Evolutionary conservation across 30 jellyfish, hydroid and myxozoan genomes (phyloP), one percentile per base, ranked within the genome.

Genomic region (Aurelia aurita): DNA sequence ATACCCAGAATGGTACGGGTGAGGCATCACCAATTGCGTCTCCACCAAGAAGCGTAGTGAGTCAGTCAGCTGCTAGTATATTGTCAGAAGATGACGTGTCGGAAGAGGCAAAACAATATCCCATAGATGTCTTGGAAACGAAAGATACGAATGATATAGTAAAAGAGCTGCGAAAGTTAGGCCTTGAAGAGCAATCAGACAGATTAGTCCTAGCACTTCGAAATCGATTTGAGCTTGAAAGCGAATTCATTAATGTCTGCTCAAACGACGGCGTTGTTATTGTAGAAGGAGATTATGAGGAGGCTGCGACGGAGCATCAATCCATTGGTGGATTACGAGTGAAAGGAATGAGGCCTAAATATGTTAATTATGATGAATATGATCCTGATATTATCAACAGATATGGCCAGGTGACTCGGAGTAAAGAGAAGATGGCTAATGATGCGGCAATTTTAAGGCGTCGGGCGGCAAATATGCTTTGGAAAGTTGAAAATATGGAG

Each of bases 261-360:
- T 45, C 89, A 5, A 69, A 81, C 35, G 97, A 89, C 23, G 90
- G 90, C 10, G 83, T 81, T 9, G 72, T 67, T 3, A 72, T 80
- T 35, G 94, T 77, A 0, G 93, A 81, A 39, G 93, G 93, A 1
- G 93, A 72, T 46, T 44, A 61, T 35, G 89, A 58, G 7, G 79
- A 54, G 27, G 58, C 85, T n/a, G 75, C 47, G 3, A 25, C 22
- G 5, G 87, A 27, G 66, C 97, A 89, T 44, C 74, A 55, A 23
- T 80, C 91, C 10, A 81, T 89, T 27, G 97, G 97, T 8, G 97
- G 97, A 5, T 59, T 89, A 64, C 71, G 89, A 5, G 97, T 89
- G 45, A 67, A 76, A 35, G 94, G 97, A 29, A 75, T 80, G 85
- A 61, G 43, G 26, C 77, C 85, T 6, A 72, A 51, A 9, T 79